Conservation (phyloP, 2,888 invertebrate genomes). For the Thymelicus lineola region DNA sequence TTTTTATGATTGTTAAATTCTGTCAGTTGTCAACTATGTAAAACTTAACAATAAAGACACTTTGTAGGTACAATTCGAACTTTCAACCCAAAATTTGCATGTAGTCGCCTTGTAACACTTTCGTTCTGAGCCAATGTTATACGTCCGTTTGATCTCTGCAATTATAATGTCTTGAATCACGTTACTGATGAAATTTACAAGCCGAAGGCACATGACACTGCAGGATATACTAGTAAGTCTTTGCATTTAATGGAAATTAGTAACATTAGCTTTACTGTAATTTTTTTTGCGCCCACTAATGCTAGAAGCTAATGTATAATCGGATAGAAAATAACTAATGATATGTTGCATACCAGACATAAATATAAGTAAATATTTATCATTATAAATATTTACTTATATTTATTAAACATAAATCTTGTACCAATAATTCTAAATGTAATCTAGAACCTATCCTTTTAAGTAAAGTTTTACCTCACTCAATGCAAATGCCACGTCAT, state of each 20-base stretch:
- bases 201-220: not conserved
- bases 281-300: no score
- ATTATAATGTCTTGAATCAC: slow-evolving; percentile 25
- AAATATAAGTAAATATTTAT: no score
- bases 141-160: slow-evolving; percentile 22
- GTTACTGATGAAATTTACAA: slow-evolving; percentile 22
- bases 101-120: slow-evolving; percentile 74
- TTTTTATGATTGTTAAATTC: no score
- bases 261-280: not conserved
- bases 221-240: not conserved
- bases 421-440: no score
- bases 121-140: slow-evolving; percentile 48
- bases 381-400: no score
- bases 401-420: no score
- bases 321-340: no score
- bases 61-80: slow-evolving; percentile 50
- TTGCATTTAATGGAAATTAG: not conserved
- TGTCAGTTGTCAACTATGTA: slow-evolving; percentile 9
- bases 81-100: slow-evolving; percentile 57
- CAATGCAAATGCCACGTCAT: no score
- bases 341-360: no score
- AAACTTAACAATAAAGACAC: not conserved
- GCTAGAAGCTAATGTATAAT: no score
- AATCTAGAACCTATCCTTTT: no score
- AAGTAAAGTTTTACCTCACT: no score